Evolutionary conservation across 2,888 invertebrate species (phyloP), one percentile per base, ranked within the genome.

Genomic region (Agrochola circellaris): DNA sequence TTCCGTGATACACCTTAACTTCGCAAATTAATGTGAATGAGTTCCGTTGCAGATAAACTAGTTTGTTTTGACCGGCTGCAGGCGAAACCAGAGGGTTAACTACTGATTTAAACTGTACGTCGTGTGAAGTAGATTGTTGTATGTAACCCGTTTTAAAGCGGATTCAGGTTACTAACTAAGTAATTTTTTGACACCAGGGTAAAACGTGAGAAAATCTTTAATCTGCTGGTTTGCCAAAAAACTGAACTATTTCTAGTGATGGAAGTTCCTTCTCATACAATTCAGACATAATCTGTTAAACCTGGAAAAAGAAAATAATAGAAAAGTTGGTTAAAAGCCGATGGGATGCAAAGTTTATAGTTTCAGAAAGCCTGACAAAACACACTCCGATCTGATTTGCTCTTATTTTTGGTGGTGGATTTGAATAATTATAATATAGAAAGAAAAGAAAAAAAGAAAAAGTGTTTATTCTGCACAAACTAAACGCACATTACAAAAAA

Each of bases 21-120:
- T 84, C 67, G 78, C 30, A 82, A 84, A 83, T 83, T 73, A 84
- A 78, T 75, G 73, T 69, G 83, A 67, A 78, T 70, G 82, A 82
- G 72, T 78, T 78, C 64, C 62, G 69, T 78, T 65, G 65, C 69
- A 61, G 80, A 60, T 83, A 34, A 77, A 69, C 85, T 72, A 78
- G 78, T 72, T 81, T 77, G 72, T 81, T 81, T 42, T 73, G 30
- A 61, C 72, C 34, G 58, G 20, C 54, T 79, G 73, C 68, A 58
- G 34, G 58, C 34, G 56, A 42, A 67, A 56, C 48, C 38, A 15
- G 54, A 48, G 69, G 61, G 6, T 72, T 81, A 83, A 80, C 69
- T 62, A 70, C 17, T 48, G 17, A 58, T 54, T 61, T 20, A 45
- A 77, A 65, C 45, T 64, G 17, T n/a, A 66, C 6, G n/a, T n/a